Evolutionary conservation across 2,113 vertebrate species (phyloP).

Genomic region (Bettongia penicillata): DNA sequence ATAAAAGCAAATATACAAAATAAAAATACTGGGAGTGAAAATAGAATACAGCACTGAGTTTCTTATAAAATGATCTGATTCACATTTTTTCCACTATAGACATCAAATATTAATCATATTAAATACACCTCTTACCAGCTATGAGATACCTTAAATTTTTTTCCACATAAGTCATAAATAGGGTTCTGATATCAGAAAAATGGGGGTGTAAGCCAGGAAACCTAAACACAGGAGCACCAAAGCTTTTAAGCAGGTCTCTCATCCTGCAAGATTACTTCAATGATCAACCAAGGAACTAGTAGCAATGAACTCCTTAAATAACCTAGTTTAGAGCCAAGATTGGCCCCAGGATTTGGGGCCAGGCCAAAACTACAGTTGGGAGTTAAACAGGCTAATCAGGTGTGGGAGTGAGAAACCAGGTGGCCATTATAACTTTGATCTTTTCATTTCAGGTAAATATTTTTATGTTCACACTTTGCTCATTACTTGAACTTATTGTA

Average conservation of each 20-base stretch:
- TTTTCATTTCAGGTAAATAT: constrained; percentile 38
- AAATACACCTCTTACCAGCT: neutral
- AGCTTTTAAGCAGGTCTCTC: neutral
- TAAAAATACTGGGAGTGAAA: neutral
- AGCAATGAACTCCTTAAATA: neutral
- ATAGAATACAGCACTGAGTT: neutral
- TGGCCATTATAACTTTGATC: constrained; percentile 1
- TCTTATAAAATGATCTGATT: neutral
- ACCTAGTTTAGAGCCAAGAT: neutral
- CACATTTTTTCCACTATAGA: neutral
- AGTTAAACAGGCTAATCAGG: neutral
- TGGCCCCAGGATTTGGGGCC: neutral
- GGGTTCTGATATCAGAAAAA: neutral
- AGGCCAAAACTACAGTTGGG: neutral
- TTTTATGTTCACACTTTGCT: constrained; percentile 47
- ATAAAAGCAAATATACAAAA: neutral
- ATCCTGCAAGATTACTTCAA: neutral
- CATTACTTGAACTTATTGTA: constrained; percentile 48
- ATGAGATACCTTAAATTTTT: neutral
- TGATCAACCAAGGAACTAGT: neutral
- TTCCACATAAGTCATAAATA: neutral
- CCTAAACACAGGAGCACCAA: neutral
- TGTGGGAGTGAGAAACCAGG: neutral
- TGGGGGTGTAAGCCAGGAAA: neutral
- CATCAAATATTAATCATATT: neutral